phyloP scores from a whole-genome alignment of 2,113 vertebrate species.

The Dascyllus trimaculatus region DNA sequence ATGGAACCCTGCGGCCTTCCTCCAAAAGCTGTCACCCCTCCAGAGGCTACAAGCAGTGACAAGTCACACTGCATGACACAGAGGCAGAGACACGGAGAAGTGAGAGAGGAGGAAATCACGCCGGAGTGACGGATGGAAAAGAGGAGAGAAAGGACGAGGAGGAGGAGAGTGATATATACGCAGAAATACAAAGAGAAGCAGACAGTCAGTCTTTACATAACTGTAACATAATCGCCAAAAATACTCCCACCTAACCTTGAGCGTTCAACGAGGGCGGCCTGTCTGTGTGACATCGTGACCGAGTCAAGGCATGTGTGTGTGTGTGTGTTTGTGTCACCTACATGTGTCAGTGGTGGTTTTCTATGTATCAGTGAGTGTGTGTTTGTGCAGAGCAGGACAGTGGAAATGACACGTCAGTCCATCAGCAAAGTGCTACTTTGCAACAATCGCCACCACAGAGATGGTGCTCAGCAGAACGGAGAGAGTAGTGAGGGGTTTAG shows the following conservation, averaged over 20 bases:
- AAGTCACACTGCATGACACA: slow-evolving; percentile 30
- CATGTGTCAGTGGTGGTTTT: slow-evolving; percentile 14
- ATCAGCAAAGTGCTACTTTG: slow-evolving; percentile 62
- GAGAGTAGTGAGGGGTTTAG: not conserved
- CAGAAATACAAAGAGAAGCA: not conserved
- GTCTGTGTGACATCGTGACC: slow-evolving; percentile 34
- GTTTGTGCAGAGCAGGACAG: slow-evolving; percentile 12
- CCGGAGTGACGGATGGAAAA: not conserved
- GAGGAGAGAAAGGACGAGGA: not conserved
- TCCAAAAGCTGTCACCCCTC: slow-evolving; percentile 50
- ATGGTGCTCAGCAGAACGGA: slow-evolving; percentile 40
- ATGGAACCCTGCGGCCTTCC: slow-evolving; percentile 22
- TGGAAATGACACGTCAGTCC: slow-evolving; percentile 53
- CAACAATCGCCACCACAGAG: slow-evolving; percentile 45
- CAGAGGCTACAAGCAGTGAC: slow-evolving; percentile 37
- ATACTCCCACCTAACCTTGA: slow-evolving; percentile 40
- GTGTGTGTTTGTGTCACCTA: slow-evolving; percentile 25
- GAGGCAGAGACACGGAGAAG: not conserved
- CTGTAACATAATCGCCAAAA: slow-evolving; percentile 34
- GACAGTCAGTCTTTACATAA: slow-evolving; percentile 8
- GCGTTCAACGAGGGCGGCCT: slow-evolving; percentile 36
- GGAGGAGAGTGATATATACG: not conserved
- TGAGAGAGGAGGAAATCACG: slow-evolving; percentile 1
- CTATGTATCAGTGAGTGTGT: slow-evolving; percentile 4
- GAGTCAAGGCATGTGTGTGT: slow-evolving; percentile 37